Conservation (phyloP, 2,797 vertebrate genomes). For the Pyrrhura leucotis region DNA sequence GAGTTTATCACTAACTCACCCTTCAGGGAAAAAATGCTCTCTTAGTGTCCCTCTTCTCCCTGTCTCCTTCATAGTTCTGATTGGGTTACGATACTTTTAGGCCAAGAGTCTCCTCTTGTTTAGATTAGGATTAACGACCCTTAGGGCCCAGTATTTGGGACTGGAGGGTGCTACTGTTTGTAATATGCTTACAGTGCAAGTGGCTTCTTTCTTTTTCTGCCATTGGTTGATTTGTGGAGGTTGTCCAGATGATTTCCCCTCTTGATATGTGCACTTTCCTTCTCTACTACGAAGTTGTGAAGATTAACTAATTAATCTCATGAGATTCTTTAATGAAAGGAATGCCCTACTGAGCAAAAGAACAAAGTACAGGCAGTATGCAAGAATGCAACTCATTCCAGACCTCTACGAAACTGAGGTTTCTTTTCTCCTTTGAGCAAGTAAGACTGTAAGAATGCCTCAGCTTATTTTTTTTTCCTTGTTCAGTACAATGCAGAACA, state of each 20-base stretch:
- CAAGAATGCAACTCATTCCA: background rate
- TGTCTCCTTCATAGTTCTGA: background rate
- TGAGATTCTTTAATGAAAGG: constrained; percentile 38
- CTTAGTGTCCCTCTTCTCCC: background rate
- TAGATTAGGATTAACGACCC: background rate
- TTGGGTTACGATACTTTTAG: background rate
- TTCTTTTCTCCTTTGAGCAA: constrained; percentile 7
- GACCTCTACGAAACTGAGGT: background rate
- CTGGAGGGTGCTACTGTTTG: constrained; percentile 18
- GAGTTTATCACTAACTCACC: background rate
- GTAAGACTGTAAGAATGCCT: background rate
- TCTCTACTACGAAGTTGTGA: constrained; percentile 9
- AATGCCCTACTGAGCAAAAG: constrained; percentile 33
- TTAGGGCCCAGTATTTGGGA: background rate
- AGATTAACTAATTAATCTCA: constrained; percentile 60
- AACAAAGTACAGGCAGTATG: background rate
- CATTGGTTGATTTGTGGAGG: constrained; percentile 38
- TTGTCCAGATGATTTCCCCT: constrained; percentile 39
- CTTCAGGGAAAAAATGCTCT: background rate
- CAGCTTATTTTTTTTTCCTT: background rate
- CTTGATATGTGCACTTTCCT: background rate
- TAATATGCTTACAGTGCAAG: background rate
- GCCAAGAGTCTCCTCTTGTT: background rate
- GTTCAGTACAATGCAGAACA: background rate
- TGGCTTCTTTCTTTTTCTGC: constrained; percentile 47